Base-by-base conservation (phyloP, 1,140 invertebrate species). In the Cherax quadricarinatus region DNA sequence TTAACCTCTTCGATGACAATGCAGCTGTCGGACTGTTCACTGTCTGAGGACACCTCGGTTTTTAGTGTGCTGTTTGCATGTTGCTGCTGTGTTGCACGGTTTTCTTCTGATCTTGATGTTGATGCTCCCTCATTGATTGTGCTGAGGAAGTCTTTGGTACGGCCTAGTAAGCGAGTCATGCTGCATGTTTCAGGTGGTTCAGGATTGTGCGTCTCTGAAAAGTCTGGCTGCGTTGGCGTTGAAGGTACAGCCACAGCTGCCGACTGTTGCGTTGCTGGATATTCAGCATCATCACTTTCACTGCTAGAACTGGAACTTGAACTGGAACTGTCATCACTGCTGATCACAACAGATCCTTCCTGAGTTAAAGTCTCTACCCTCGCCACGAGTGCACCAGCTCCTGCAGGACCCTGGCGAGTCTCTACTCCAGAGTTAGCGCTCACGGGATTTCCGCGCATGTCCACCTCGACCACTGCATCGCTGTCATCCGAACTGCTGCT, bases 1-100 rank as follows among this genome's bases (percentile, higher is more conserved):
- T 73, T 88, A 4, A 93, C 41, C 83, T 91, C 92, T 51, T 93
- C 88, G 21, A 93, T 57, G 49, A 93, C 83, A 18, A 93, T 89
- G 57, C 79, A 78, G 49, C 51, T 73, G 78, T 93, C 91, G 53
- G 92, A 90, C 82, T 86, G 75, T 57, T 91, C 84, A 81, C 84
- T 73, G 41, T 91, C 75, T 80, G 75, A 91, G 14, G 88, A 21
- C 18, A 80, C 10, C 78, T 90, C 88, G 41, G 24, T 85, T 57
- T 90, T 90, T 21, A 86, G 12, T 30, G 66, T n/a, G 6, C 18
- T 57, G 66, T 48, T 86, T 6, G 53, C 51, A 41, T 41, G 30
- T 57, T 24, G 57, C 16, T 73, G 51, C 24, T 48, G 24, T 7
- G 3, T 81, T 84, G n/a, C 57, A 12, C 70, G 24, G 5, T 12